phyloP scores from a whole-genome alignment of 2,797 vertebrate species.

The Emys orbicularis region DNA sequence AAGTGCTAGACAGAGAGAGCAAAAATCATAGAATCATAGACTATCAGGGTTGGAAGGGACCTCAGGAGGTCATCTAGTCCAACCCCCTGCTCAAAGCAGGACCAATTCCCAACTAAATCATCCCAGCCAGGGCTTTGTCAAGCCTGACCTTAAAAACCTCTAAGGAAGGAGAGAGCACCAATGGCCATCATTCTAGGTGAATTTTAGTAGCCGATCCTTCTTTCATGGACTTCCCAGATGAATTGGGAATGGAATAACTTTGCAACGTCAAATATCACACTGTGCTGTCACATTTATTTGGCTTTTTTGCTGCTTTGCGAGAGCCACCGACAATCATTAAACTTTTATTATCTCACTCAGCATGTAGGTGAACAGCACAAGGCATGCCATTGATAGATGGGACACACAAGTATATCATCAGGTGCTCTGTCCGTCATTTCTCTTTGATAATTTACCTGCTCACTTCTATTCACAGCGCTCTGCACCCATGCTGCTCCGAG shows the following conservation, averaged over 20 bases:
- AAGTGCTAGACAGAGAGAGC: not conserved
- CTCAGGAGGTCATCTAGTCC: too few species aligned
- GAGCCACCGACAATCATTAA: conserved; percentile 14
- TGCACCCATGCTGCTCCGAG: not conserved
- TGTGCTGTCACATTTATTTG: not conserved
- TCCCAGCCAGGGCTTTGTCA: too few species aligned
- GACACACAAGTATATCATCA: not conserved
- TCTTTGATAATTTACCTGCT: conserved; percentile 6
- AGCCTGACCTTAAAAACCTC: too few species aligned
- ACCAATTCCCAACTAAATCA: too few species aligned
- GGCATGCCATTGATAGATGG: not conserved
- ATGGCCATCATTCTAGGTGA: not conserved
- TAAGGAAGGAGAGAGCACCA: not conserved
- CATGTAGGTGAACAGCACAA: conserved; percentile 33
- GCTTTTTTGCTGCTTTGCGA: conserved; percentile 1
- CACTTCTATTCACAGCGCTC: conserved; percentile 17
- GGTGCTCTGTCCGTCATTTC: not conserved
- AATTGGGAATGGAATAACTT: conserved; percentile 17
- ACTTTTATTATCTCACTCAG: conserved; percentile 42
- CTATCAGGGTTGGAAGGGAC: too few species aligned
- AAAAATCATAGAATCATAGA: not conserved
- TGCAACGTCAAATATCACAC: not conserved
- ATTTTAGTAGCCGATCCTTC: not conserved
- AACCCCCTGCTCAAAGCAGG: too few species aligned
- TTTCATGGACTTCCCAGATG: not conserved